Percentiles rank a stretch among this genome's conserved stretches.
phyloP scores from a whole-genome alignment of 2,888 invertebrate species.

The Macrophya annulata region DNA sequence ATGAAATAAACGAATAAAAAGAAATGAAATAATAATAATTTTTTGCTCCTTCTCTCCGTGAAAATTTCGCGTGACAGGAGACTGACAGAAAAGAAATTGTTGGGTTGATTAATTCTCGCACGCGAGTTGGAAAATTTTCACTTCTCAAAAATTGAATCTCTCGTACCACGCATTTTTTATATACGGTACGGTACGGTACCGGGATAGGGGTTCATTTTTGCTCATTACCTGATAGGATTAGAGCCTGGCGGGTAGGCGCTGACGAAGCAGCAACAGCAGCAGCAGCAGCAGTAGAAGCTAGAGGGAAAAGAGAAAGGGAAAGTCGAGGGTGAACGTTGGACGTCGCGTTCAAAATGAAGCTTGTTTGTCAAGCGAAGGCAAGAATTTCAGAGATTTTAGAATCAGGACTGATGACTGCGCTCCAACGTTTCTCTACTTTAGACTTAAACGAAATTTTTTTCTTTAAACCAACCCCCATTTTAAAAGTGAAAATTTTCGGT shows the following conservation, averaged over 20 bases:
- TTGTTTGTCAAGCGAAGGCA: conserved; percentile 39
- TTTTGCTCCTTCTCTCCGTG: neutral
- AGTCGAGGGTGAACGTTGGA: conserved; percentile 26
- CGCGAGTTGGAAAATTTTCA: conserved; percentile 52
- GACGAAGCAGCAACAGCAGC: conserved; percentile 30
- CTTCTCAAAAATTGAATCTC: conserved; percentile 47
- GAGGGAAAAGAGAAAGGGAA: conserved; percentile 1
- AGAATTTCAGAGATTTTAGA: conserved; percentile 48
- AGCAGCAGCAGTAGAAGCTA: neutral
- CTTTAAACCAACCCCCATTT: neutral
- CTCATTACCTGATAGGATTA: conserved; percentile 53
- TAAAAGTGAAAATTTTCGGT: neutral
- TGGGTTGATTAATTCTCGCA: conserved; percentile 46
- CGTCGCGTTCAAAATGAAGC: conserved; percentile 48
- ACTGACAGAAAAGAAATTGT: conserved; percentile 40
- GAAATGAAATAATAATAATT: neutral
- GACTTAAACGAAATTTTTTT: neutral
- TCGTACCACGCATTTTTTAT: conserved; percentile 35
- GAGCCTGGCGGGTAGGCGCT: conserved; percentile 45
- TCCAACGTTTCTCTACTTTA: neutral
- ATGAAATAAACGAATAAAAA: neutral
- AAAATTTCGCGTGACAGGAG: conserved; percentile 40
- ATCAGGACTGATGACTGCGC: conserved; percentile 44
- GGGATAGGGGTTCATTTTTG: conserved; percentile 33
- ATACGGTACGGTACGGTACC: neutral